Percentiles rank a stretch among this genome's conserved stretches.
These are phyloP conservation scores for Thunnus thynnus DNA, from an alignment of 2,113 vertebrate genomes.

Conservation along the genomic window DNA sequence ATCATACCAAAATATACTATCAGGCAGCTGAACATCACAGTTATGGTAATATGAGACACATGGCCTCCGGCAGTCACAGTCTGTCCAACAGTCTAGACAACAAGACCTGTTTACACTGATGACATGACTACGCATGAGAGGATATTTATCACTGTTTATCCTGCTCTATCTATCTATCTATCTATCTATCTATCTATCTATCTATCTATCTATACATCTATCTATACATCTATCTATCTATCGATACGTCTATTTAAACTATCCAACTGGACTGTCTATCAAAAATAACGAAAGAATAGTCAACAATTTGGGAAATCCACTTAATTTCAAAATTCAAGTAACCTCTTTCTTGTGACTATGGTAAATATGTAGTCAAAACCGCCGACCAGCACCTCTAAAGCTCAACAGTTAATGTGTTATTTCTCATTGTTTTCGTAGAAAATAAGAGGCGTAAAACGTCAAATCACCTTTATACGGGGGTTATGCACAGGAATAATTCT, in stretches of 20 bases:
- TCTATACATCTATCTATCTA: neutral
- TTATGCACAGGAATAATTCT: neutral
- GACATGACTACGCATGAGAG: neutral
- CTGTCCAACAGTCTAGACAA: constrained; percentile 33
- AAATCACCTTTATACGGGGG: neutral
- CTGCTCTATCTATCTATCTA: neutral
- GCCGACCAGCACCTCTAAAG: neutral
- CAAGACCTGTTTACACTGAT: constrained; percentile 27
- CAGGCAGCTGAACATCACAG: constrained; percentile 33
- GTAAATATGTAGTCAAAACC: neutral
- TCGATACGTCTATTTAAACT: too few species aligned
- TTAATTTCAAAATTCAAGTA: too few species aligned
- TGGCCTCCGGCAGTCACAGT: constrained; percentile 34
- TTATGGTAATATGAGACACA: constrained; percentile 42
- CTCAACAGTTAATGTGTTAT: too few species aligned
- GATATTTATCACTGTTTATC: neutral
- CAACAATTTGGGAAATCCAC: too few species aligned
- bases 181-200: neutral
- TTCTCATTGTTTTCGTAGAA: too few species aligned
- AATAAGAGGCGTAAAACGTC: neutral
- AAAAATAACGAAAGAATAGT: too few species aligned
- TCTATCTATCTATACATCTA: too few species aligned
- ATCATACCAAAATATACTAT: constrained; percentile 25
- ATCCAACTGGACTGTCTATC: too few species aligned
- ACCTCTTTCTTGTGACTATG: neutral